Evolutionary conservation across 2,888 invertebrate species (phyloP).

Genomic region (Agonopterix heracliana): DNA sequence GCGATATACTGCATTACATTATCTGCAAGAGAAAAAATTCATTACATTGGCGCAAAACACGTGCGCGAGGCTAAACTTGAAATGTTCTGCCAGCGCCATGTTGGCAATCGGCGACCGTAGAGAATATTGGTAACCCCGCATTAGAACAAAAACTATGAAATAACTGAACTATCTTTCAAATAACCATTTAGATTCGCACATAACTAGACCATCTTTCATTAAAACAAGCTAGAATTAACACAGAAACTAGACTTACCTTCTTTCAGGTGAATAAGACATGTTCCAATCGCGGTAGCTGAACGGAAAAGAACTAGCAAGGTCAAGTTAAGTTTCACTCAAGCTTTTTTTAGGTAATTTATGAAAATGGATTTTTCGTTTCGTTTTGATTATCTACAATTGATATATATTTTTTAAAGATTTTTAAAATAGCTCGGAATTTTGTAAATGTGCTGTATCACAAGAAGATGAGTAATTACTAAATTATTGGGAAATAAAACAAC

Average conservation of each 20-base stretch:
- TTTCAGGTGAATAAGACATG: conserved; percentile 89
- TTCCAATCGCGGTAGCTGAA: conserved; percentile 86
- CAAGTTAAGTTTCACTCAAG: conserved; percentile 71
- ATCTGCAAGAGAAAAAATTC: background rate
- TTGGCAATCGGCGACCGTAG: conserved; percentile 71
- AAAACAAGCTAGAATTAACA: conserved; percentile 34
- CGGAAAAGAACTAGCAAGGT: conserved; percentile 81
- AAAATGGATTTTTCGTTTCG: conserved; percentile 13
- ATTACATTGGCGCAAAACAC: conserved; percentile 41
- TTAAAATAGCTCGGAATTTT: conserved; percentile 24
- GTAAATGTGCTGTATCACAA: conserved; percentile 24
- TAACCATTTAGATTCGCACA: conserved; percentile 8
- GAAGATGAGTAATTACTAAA: conserved; percentile 38
- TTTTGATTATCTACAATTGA: conserved; percentile 22
- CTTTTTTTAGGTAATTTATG: conserved; percentile 40
- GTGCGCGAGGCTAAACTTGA: conserved; percentile 55
- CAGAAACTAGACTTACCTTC: conserved; percentile 82
- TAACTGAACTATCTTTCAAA: conserved; percentile 12
- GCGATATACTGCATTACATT: too few relatives aligned
- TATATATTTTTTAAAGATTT: conserved; percentile 43
- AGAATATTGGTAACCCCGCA: conserved; percentile 38
- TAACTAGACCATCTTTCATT: conserved; percentile 25
- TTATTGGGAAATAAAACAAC: conserved; percentile 52
- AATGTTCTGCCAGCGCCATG: conserved; percentile 73
- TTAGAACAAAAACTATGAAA: conserved; percentile 24